Conservation (phyloP, 1,140 invertebrate species). For the Philopotamus ludificatus region DNA sequence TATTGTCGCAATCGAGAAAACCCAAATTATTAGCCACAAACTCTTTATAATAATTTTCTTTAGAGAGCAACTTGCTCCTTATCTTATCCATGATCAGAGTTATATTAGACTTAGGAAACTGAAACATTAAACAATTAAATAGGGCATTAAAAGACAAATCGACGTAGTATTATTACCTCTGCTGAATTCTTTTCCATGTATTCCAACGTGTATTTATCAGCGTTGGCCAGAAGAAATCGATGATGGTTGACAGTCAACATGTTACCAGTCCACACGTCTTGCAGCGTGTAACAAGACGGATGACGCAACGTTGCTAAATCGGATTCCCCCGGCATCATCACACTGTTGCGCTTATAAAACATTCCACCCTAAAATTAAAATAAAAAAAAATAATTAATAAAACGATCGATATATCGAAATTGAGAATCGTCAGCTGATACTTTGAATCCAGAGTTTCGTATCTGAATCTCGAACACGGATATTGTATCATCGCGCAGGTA, state of each 20-base stretch:
- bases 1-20: slow-evolving; percentile 47
- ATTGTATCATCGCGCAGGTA: slow-evolving; percentile 83
- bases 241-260: slow-evolving; percentile 73
- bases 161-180: slow-evolving; percentile 57
- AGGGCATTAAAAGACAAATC: neutral
- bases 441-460: slow-evolving; percentile 70
- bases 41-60: slow-evolving; percentile 67
- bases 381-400: neutral
- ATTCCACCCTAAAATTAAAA: slow-evolving; percentile 57
- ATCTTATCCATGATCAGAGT: slow-evolving; percentile 70
- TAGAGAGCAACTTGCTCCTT: slow-evolving; percentile 54
- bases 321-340: slow-evolving; percentile 75
- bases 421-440: slow-evolving; percentile 15
- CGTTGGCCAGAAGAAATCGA: slow-evolving; percentile 72
- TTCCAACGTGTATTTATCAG: slow-evolving; percentile 81
- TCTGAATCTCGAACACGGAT: slow-evolving; percentile 72
- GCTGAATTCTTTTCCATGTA: slow-evolving; percentile 82
- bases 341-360: slow-evolving; percentile 66
- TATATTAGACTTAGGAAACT: slow-evolving; percentile 73
- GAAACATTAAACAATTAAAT: slow-evolving; percentile 36
- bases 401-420: neutral
- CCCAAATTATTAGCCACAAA: slow-evolving; percentile 69
- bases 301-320: slow-evolving; percentile 64
- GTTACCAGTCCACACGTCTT: slow-evolving; percentile 81
- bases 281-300: slow-evolving; percentile 70